Conservation (phyloP, 2,888 invertebrate genomes). For the Allolobophora icterica region DNA sequence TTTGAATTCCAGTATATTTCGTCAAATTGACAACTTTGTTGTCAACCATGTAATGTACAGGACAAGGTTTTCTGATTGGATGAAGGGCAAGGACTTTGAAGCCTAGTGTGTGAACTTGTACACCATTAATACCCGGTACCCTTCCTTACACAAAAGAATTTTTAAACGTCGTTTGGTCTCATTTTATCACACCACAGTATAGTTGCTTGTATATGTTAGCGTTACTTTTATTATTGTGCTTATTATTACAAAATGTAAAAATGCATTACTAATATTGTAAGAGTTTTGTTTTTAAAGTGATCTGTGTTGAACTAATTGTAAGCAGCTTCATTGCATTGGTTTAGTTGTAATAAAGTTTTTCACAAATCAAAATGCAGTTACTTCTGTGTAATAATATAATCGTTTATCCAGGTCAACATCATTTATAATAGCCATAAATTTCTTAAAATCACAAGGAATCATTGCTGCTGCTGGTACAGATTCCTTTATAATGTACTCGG, state of each 20-base stretch:
- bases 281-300: conserved; percentile 6
- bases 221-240: not conserved
- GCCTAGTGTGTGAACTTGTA: not conserved
- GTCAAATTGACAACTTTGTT: not conserved
- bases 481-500: no score
- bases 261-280: not conserved
- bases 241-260: not conserved
- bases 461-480: no score
- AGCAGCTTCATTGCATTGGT: not conserved
- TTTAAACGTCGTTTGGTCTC: not conserved
- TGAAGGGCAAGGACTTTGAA: not conserved
- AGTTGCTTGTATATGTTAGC: not conserved
- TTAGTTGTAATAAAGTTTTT: not conserved
- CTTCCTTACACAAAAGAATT: not conserved
- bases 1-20: not conserved
- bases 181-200: not conserved
- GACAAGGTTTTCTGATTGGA: not conserved
- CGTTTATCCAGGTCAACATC: no score
- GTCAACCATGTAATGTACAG: no score
- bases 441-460: no score
- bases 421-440: no score
- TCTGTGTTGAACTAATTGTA: not conserved
- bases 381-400: no score
- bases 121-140: no score
- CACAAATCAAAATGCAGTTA: no score